These are phyloP conservation scores for Petrocephalus schoutedeni DNA, from an alignment of 2,797 vertebrate genomes.

Conservation along the genomic window DNA sequence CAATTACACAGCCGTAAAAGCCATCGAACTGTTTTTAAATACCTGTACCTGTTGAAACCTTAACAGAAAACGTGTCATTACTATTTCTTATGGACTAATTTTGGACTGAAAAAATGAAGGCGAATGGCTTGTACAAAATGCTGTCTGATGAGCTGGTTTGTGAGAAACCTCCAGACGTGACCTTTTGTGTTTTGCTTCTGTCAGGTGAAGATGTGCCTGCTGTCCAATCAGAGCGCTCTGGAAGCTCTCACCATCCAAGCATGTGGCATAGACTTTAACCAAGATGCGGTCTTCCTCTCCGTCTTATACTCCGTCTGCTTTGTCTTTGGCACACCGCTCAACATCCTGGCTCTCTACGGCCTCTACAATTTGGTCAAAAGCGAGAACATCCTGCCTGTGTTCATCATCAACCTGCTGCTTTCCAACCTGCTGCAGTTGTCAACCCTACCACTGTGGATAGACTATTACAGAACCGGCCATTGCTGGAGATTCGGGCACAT, in stretches of 20 bases:
- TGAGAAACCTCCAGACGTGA: background rate
- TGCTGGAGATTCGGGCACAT: constrained; percentile 32
- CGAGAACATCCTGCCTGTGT: constrained; percentile 41
- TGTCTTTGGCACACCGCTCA: constrained; percentile 33
- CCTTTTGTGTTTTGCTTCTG: background rate
- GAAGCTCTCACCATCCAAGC: background rate
- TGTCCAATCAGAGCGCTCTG: background rate
- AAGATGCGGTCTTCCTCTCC: constrained; percentile 36
- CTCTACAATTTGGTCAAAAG: constrained; percentile 37
- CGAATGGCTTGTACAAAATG: background rate
- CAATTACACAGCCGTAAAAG: background rate
- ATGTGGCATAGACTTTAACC: constrained; percentile 38
- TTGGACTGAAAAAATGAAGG: background rate
- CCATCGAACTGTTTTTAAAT: background rate
- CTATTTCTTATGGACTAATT: background rate
- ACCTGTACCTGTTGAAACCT: background rate
- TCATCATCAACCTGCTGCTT: constrained; percentile 41
- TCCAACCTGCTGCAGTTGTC: constrained; percentile 39
- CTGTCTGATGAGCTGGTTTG: background rate
- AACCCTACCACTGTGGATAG: constrained; percentile 41
- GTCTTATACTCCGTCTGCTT: constrained; percentile 37
- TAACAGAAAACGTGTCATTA: background rate
- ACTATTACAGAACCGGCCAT: constrained; percentile 39
- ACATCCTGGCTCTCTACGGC: constrained; percentile 36
- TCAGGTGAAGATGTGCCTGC: constrained; percentile 30